Conservation (phyloP, 2,888 invertebrate genomes). For the Sinohyriopsis cumingii region DNA sequence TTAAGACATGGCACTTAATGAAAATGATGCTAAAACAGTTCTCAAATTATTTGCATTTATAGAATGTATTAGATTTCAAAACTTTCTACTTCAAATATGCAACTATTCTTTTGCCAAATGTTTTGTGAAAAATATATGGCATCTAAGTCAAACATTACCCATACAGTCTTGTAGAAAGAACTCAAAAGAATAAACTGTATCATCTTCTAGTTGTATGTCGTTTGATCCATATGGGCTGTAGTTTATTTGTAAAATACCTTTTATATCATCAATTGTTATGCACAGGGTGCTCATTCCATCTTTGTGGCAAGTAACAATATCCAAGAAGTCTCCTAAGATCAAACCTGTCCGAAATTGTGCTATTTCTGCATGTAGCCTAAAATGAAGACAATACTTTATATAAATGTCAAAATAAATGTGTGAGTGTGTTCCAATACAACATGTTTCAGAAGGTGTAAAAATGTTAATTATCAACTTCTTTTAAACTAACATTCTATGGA, state of each 20-base stretch:
- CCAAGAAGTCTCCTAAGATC: not conserved
- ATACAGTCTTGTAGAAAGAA: slow-evolving; percentile 7
- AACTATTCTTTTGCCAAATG: too few relatives aligned
- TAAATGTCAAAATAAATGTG: too few relatives aligned
- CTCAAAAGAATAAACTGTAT: slow-evolving; percentile 9
- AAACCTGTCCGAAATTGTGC: slow-evolving; percentile 5
- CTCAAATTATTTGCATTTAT: too few relatives aligned
- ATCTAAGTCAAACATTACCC: not conserved
- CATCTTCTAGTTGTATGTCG: not conserved
- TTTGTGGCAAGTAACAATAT: not conserved
- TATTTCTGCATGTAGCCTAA: slow-evolving; percentile 7
- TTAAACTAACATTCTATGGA: too few relatives aligned
- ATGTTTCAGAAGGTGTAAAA: too few relatives aligned
- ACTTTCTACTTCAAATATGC: too few relatives aligned
- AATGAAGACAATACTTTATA: not conserved
- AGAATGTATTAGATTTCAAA: too few relatives aligned
- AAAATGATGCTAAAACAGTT: too few relatives aligned
- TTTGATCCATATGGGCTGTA: slow-evolving; percentile 7
- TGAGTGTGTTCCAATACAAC: too few relatives aligned
- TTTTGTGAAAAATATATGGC: too few relatives aligned
- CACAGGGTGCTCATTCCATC: not conserved
- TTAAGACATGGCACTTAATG: too few relatives aligned
- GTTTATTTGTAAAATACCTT: not conserved
- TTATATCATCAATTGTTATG: not conserved
- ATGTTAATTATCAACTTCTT: too few relatives aligned